Evolutionary conservation across 2,797 vertebrate genomes (phyloP), one percentile per base, ranked within the genome.

Genomic region (Poecilia picta): DNA sequence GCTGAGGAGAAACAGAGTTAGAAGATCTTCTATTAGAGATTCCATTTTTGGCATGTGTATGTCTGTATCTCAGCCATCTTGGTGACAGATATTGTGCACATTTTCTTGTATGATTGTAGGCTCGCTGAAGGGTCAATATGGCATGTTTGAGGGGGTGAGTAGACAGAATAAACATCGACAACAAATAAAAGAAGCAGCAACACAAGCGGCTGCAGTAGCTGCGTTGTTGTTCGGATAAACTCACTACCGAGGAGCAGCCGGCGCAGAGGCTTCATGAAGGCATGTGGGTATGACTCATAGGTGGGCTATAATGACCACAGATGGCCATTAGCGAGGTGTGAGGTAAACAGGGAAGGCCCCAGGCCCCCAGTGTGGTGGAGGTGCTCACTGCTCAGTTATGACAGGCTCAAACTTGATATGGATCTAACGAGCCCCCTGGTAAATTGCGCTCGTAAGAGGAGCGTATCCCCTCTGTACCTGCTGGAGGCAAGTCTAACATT

Each of bases 281-380:
- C 81, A 86, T 47, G 68, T 39, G 79, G 80, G 81, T 80, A 85
- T 94, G 94, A 95, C 85, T 95, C 94, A 95, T 88, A 74, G 86
- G 89, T 88, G 92, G 89, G 87, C 86, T 77, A 75, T 94, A 94
- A 94, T 93, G 92, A 94, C 92, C 90, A 79, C 90, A 93, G 89
- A 93, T 90, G 92, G 88, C 89, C 92, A 93, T 94, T 94, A 94
- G 89, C 51, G 73, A 94, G 93, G 91, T 91, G 90, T 85, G 89
- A 90, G 91, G 89, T 89, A 91, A 94, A 80, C 87, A 76, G 83
- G 74, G 87, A 87, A 81, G 87, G 87, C 89, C 84, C 81, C 18
- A 12, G 81, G 88, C 87, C 91, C 81, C 83, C n/a, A 51, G 85
- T 73, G 76, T 81, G 84, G 75, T 77, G 73, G 90, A 94, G 86